Base-by-base conservation (phyloP, 64 coral and sea anemone species). In the Pocillopora verrucosa region DNA sequence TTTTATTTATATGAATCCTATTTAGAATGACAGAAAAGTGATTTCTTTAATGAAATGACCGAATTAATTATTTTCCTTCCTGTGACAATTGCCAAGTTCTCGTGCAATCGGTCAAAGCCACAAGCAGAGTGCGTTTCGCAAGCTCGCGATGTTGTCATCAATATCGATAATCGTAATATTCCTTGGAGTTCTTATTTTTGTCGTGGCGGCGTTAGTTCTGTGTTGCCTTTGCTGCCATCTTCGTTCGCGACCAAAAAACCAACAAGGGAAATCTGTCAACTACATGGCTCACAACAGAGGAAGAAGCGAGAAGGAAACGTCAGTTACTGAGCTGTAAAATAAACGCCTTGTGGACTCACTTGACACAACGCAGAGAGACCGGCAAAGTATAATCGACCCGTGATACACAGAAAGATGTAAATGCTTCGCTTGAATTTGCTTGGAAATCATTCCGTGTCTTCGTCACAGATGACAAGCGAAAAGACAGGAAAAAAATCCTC, bases 81-180 rank as follows among this genome's bases (percentile, higher is more conserved):
- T 68, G 64, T 70, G 82, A 10, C 20, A 85, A 56, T 85, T 41
- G 80, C 36, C n/a, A 72, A 57, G n/a, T 17, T 70, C 19, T 0
- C 22, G 20, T 9, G 22, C 22, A 24, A 24, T 85, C 38, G 41
- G 61, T 84, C 62, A 17, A 51, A 11, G 75, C 36, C 41, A 11
- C 41, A 35, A 11, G 11, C 60, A 36, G 9, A 3, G 17, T 69
- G 15, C 34, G 15, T 70, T 22, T 35, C 73, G 58, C 72, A 34
- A 74, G 34, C n/a, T 82, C 56, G 59, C 10, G n/a, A 94, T 94
- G 92, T 87, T 96, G 78, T 96, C 94, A 30, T 99, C 96, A 9
- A 83, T 99, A 13, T 99, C 96, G 1, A 93, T 99, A 0, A 95
- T 99, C 51, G 94, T 99, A 51, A 99, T 99, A 24, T 99, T 99